Percentiles rank a stretch among this genome's conserved stretches.
phyloP scores from a whole-genome alignment of 1,140 invertebrate species.

The Leptinotarsa undecemlineata region DNA sequence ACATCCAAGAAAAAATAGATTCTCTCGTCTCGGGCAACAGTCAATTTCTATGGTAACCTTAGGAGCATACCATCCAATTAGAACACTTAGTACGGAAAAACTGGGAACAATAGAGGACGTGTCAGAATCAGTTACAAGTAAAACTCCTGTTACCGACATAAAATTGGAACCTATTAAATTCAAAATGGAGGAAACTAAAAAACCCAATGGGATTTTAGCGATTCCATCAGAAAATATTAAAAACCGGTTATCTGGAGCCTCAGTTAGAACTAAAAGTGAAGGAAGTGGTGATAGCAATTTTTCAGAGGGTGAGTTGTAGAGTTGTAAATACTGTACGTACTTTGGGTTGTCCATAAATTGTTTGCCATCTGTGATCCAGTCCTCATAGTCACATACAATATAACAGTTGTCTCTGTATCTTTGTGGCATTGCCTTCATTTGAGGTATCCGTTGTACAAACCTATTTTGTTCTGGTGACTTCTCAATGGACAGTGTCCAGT shows the following conservation, averaged over 20 bases:
- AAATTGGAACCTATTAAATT: constrained; percentile 37
- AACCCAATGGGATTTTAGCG: constrained; percentile 22
- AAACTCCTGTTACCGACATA: constrained; percentile 39
- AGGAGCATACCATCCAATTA: constrained; percentile 25
- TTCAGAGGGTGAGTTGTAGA: not conserved
- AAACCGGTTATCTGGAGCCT: constrained; percentile 30
- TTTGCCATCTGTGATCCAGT: too few species aligned
- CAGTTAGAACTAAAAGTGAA: constrained; percentile 1
- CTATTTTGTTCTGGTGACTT: too few species aligned
- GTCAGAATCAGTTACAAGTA: not conserved
- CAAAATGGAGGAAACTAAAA: constrained; percentile 23
- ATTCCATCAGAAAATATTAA: constrained; percentile 37
- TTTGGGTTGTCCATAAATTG: too few species aligned
- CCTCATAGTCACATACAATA: too few species aligned
- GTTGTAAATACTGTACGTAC: not conserved
- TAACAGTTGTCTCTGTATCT: too few species aligned
- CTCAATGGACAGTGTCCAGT: too few species aligned
- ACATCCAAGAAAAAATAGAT: constrained; percentile 37
- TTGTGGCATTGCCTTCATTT: too few species aligned
- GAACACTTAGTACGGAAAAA: constrained; percentile 29
- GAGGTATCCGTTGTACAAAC: too few species aligned
- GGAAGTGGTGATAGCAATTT: constrained; percentile 11
- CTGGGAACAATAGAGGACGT: constrained; percentile 16
- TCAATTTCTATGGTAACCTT: constrained; percentile 34
- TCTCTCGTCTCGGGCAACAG: constrained; percentile 25